Percentiles rank a stretch among this genome's conserved stretches.
Conservation (phyloP, 2,797 vertebrate genomes). For the Rhynchotus rufescens region DNA sequence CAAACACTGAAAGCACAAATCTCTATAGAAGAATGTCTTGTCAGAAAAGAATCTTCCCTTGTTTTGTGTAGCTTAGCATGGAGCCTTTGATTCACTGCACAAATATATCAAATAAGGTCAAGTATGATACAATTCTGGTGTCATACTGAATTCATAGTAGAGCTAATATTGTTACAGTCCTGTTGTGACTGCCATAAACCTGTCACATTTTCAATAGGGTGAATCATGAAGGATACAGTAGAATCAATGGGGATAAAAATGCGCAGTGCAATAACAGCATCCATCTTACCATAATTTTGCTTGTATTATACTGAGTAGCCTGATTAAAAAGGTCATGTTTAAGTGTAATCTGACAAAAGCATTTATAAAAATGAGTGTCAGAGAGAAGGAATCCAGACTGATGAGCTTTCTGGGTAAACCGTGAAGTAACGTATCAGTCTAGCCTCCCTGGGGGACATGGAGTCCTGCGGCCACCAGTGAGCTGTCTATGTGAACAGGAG, state of each 20-base stretch:
- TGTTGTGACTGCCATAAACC: slow-evolving; percentile 49
- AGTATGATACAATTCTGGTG: slow-evolving; percentile 32
- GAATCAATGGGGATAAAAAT: slow-evolving; percentile 52
- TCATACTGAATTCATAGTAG: slow-evolving; percentile 4
- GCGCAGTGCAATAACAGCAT: background rate
- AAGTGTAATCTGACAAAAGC: background rate
- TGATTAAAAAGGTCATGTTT: background rate
- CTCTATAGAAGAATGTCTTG: background rate
- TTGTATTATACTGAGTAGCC: slow-evolving; percentile 17
- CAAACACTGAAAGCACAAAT: background rate
- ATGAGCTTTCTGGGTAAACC: background rate
- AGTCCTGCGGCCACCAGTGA: fast-evolving
- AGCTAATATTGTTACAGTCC: slow-evolving; percentile 48
- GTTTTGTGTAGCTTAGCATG: background rate
- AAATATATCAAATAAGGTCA: slow-evolving; percentile 42
- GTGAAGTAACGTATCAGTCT: background rate
- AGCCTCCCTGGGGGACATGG: background rate
- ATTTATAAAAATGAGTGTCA: background rate
- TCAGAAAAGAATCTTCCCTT: background rate
- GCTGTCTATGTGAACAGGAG: background rate
- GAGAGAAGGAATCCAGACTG: background rate
- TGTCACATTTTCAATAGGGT: slow-evolving; percentile 21
- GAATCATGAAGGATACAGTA: slow-evolving; percentile 19
- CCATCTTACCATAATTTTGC: background rate
- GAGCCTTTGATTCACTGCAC: background rate